Evolutionary conservation across 2,113 vertebrate species (phyloP), one percentile per base, ranked within the genome.

Genomic region (Eretmochelys imbricata): DNA sequence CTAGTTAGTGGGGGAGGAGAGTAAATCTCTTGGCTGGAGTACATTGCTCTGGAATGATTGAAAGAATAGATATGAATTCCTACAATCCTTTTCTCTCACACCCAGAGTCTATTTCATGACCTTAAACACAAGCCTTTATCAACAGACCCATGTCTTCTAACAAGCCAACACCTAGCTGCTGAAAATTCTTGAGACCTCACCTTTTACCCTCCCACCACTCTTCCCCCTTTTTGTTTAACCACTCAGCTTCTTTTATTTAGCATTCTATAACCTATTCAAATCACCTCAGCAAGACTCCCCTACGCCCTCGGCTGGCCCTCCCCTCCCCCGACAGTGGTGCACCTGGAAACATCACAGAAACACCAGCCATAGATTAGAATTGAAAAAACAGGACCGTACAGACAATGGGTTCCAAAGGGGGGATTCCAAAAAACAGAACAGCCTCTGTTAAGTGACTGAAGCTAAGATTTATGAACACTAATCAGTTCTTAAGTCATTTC

Each of bases 291-390:
- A 42, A 8, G 0, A 1, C 6, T 27, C 2, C 27, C 87, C 1
- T 2, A 88, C n/a, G 12, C 84, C 31, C 59, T 46, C 89, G 9
- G 42, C 83, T 55, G 14, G 5, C 12, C 29, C 59, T 1, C 0
- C 1, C 8, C 25, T 49, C 80, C 1, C 4, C 84, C 35, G 12
- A 91, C 0, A 7, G 12, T 86, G 78, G 80, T 0, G 0, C 31
- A 59, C 80, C n/a, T 29, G 31, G 31, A 65, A 93, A 76, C 5
- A 87, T 16, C 29, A 84, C 81, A 48, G 29, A 95, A 48, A 11
- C 20, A 88, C 16, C 38, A 78, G 29, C 42, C 84, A 10, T 0
- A 0, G 25, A 90, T 27, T 4, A 80, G 90, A 78, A 91, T 5
- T 14, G 27, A 62, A 55, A 49, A 80, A 42, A 16, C 50, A 38